A percentile compares a stretch with the other conserved stretches of the same genome.
phyloP scores from a whole-genome alignment of 2,888 invertebrate species.

The Andrena bicolor region DNA sequence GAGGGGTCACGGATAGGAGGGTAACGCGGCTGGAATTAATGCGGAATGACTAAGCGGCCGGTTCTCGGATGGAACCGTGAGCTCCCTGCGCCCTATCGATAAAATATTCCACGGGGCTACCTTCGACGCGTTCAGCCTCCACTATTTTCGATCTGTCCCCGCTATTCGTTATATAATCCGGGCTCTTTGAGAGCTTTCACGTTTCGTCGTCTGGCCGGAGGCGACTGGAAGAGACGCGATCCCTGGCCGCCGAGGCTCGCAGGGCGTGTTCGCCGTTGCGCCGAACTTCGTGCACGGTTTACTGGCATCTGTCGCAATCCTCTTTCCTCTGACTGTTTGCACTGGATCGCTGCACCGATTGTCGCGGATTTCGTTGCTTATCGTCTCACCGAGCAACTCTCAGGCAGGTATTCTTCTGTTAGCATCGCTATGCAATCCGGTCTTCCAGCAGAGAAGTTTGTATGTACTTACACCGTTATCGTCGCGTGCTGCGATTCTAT shows the following conservation, averaged over 20 bases:
- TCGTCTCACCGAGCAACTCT: not conserved
- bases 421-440: not conserved
- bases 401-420: not conserved
- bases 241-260: not conserved
- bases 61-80: constrained; percentile 49
- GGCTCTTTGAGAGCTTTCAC: not conserved
- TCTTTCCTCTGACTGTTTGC: constrained; percentile 3
- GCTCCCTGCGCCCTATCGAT: constrained; percentile 55
- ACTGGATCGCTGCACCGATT: not conserved
- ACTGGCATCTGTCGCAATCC: constrained; percentile 13
- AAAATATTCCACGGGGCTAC: constrained; percentile 55
- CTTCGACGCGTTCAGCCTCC: not conserved
- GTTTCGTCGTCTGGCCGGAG: constrained; percentile 29
- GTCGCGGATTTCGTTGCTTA: not conserved
- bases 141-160: constrained; percentile 31
- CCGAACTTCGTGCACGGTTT: constrained; percentile 8
- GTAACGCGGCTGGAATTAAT: constrained; percentile 71
- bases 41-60: constrained; percentile 70
- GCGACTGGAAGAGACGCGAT: constrained; percentile 7
- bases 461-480: not conserved
- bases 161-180: constrained; percentile 27
- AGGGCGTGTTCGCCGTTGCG: constrained; percentile 48
- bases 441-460: not conserved
- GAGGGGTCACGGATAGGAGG: constrained; percentile 64
- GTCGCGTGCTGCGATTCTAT: not conserved